Conservation (phyloP, 2,113 vertebrate species). For the Salvator merianae region DNA sequence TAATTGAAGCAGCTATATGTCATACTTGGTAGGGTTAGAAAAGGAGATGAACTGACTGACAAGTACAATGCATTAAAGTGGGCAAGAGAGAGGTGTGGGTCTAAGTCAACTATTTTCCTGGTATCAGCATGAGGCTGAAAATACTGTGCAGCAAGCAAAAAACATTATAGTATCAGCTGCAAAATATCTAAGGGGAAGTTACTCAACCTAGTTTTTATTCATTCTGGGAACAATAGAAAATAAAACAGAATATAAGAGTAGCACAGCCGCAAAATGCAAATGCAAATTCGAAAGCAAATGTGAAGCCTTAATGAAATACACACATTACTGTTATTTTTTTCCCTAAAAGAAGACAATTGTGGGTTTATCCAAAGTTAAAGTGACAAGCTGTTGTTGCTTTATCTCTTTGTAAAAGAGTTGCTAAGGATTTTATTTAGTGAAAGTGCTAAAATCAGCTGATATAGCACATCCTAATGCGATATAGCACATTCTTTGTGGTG, state of each 20-base stretch:
- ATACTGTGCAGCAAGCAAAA: background rate
- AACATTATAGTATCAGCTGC: background rate
- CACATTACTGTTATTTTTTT: background rate
- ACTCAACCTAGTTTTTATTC: background rate
- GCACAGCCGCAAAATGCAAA: background rate
- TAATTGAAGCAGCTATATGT: background rate
- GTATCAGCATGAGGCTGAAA: too few species aligned
- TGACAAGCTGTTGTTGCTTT: background rate
- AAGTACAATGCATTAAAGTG: background rate
- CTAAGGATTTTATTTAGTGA: slow-evolving; percentile 6
- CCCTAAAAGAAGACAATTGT: background rate
- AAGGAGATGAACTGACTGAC: background rate
- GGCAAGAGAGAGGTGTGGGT: background rate
- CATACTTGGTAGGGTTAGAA: too few species aligned
- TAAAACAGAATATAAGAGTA: slow-evolving; percentile 9
- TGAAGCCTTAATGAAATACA: background rate
- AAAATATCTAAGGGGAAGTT: background rate
- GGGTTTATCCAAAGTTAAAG: background rate
- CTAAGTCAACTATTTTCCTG: background rate
- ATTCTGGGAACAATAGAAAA: background rate
- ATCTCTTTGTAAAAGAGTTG: background rate
- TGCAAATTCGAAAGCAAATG: background rate
- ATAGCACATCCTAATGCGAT: background rate
- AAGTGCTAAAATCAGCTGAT: background rate
- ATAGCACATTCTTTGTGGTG: background rate